These are phyloP conservation scores for Aphelocoma coerulescens DNA, from an alignment of 2,113 vertebrate genomes.

Conservation along the genomic window DNA sequence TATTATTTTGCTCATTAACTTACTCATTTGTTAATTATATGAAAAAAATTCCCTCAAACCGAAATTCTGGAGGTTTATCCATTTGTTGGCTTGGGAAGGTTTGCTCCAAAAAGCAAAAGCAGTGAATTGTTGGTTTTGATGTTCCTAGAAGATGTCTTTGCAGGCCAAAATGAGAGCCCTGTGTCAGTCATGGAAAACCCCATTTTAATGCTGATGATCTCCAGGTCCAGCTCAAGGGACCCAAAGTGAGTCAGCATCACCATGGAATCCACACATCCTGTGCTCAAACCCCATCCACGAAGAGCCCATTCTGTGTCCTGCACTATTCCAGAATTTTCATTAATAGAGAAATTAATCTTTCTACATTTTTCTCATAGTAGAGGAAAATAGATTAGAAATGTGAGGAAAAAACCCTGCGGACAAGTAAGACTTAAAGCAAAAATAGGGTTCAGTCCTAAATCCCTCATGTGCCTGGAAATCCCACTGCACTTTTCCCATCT, in stretches of 20 bases:
- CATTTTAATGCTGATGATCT: background rate
- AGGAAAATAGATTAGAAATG: background rate
- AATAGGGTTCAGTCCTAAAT: background rate
- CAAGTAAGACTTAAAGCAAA: background rate
- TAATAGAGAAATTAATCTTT: background rate
- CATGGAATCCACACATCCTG: accelerated
- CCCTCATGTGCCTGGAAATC: background rate
- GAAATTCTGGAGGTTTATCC: background rate
- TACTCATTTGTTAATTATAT: accelerated
- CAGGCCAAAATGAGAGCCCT: accelerated
- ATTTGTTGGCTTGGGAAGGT: background rate
- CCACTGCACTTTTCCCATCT: background rate
- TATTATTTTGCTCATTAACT: background rate
- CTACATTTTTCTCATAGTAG: background rate
- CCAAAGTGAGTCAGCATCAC: background rate
- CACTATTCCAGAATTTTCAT: background rate
- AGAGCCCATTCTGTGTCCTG: background rate
- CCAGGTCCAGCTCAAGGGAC: background rate
- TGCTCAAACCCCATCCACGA: background rate
- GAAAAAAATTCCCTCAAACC: background rate
- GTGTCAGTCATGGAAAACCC: background rate
- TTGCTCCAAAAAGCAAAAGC: background rate
- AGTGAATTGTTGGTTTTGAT: background rate
- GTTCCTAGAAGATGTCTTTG: background rate
- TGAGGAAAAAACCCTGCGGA: accelerated